A percentile compares a stretch with the other conserved stretches of the same genome.
phyloP scores from a whole-genome alignment of 2,888 invertebrate genomes.

The Thera obeliscata region DNA sequence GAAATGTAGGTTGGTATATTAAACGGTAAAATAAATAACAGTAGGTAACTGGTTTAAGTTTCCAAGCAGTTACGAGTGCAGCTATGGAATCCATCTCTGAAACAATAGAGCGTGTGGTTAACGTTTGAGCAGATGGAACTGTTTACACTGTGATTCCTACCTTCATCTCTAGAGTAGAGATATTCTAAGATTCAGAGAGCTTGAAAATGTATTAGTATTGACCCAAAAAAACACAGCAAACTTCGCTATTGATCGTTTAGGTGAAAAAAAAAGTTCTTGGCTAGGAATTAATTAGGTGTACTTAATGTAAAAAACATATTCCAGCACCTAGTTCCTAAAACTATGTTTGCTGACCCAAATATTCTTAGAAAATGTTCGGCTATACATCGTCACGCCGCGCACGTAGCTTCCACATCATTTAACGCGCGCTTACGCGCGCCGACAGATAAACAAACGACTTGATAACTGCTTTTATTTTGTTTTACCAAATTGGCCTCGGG shows the following conservation, averaged over 20 bases:
- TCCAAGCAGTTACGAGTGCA: background rate
- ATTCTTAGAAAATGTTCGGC: constrained; percentile 27
- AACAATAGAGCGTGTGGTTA: background rate
- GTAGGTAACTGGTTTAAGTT: background rate
- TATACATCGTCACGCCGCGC: constrained; percentile 41
- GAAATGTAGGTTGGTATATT: background rate
- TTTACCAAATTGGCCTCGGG: constrained; percentile 44
- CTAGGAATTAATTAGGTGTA: no score
- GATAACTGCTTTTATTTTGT: constrained; percentile 60
- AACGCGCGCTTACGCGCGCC: constrained; percentile 54
- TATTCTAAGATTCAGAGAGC: no score
- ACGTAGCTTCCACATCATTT: constrained; percentile 63
- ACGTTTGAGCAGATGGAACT: background rate
- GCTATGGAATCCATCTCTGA: background rate
- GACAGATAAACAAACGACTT: constrained; percentile 63
- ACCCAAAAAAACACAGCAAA: no score
- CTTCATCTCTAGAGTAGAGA: no score
- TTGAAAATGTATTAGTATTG: no score
- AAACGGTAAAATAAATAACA: background rate
- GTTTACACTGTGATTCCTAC: background rate
- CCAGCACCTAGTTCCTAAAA: background rate
- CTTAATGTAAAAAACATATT: background rate
- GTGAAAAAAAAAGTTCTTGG: no score
- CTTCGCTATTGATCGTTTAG: no score
- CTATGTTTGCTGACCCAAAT: constrained; percentile 12